Base-by-base conservation (phyloP, 1,140 invertebrate genomes). In the Drosophila busckii region DNA sequence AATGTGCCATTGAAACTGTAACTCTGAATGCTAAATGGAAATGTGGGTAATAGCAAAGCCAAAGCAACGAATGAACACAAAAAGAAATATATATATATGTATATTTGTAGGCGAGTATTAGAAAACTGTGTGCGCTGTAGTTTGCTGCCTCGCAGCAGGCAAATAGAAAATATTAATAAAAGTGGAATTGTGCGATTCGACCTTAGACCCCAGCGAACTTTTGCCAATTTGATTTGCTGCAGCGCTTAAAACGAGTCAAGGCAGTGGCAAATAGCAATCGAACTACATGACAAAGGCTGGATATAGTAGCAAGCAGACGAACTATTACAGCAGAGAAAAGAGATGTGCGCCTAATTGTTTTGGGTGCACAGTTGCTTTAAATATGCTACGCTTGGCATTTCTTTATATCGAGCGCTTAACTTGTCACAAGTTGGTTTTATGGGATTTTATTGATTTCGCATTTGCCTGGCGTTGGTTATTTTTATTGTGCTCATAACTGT, bases 111-210 rank as follows among this genome's bases (percentile, higher is more conserved):
- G 15, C 42, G 53, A 58, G 37, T 70, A 29, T 45, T 66, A n/a
- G n/a, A n/a, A n/a, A n/a, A n/a, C n/a, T n/a, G n/a, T n/a, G n/a
- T n/a, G n/a, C n/a, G n/a, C 56, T 50, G 75, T 73, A 80, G 73
- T 82, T 78, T n/a, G n/a, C n/a, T n/a, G n/a, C n/a, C n/a, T n/a
- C n/a, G n/a, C n/a, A n/a, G n/a, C n/a, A 69, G 75, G 64, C 75
- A 73, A 80, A 80, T 82, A 69, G 69, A 63, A 59, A 82, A 82
- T 82, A 82, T 82, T 82, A 70, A 78, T 78, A 82, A 82, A 82
- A 75, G 46, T 73, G 54, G 32, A 60, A 80, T 71, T 82, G n/a
- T n/a, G 69, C 69, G 63, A 82, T 80, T 80, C 69, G 67, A 65
- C 55, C 55, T 80, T 69, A 67, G 62, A 34, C 32, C 40, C 34